Evolutionary conservation across 2,113 vertebrate genomes (phyloP).

Genomic region (human (Homo sapiens)): GRCh38 chr4:56355001-56355500

Average conservation of each 20-base stretch:
- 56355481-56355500: constrained; percentile 7
- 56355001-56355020: background rate
- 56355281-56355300: constrained; percentile 90
- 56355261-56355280: constrained; percentile 93
- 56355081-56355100: background rate
- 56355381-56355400: constrained; percentile 88
- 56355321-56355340: constrained; percentile 95
- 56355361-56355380: constrained; percentile 86
- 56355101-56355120: background rate
- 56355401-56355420: constrained; percentile 93
- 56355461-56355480: constrained; percentile 3
- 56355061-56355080: constrained; percentile 2
- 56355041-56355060: background rate
- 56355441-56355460: constrained; percentile 7
- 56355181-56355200: constrained; percentile 78
- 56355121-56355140: background rate
- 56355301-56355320: constrained; percentile 86
- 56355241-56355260: constrained; percentile 96
- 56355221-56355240: constrained; percentile 97
- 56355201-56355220: constrained; percentile 88
- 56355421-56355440: constrained; percentile 83
- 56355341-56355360: constrained; percentile 90
- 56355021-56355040: background rate
- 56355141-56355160: background rate
- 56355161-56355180: constrained; percentile 65